Base-by-base conservation (phyloP, 2,888 invertebrate species). In the Hydroisotoma schaefferi region DNA sequence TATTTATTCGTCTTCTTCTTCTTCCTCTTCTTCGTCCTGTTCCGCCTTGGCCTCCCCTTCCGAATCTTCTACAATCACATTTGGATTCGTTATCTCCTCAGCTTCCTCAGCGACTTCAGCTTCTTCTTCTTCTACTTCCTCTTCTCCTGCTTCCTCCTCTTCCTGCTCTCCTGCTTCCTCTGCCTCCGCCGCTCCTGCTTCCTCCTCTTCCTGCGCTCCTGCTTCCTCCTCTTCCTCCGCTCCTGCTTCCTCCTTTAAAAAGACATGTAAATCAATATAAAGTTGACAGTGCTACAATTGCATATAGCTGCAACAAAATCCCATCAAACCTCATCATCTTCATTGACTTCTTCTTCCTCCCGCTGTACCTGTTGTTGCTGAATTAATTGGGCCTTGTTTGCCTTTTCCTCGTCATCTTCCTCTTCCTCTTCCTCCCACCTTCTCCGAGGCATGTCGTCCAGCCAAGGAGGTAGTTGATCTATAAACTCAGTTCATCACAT, bases 381-480 rank as follows among this genome's bases (percentile, higher is more conserved):
- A 10, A 23, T 23, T 23, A 10, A 15, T 47, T 47, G 10, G n/a
- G 25, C 23, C 5, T 10, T 23, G 23, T 28, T 20, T 20, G 6
- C 23, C 47, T 26, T 23, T 20, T 26, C 10, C n/a, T 40, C 40
- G n/a, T 40, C n/a, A 20, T 15, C 33, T 15, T 15, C 52, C 52
- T 38, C 25, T 23, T 4, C 43, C 52, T 59, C 52, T 57, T 43
- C 56, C 56, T 12, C 46, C 51, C 29, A 59, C 59, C 22, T 58
- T 48, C 54, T 63, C 28, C 59, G 43, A 1, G 63, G 63, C 63
- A 63, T 63, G 33, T 63, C 63, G 6, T 56, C 63, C 27, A 63
- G n/a, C 63, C 63, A 63, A 4, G 63, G 60, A 1, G 63, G 63
- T 18, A 63, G 15, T 40, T 40, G 40, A 15, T 40, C 40, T 27